Evolutionary conservation across 2,797 vertebrate genomes (phyloP).

Genomic region (Lepus oiostolus): DNA sequence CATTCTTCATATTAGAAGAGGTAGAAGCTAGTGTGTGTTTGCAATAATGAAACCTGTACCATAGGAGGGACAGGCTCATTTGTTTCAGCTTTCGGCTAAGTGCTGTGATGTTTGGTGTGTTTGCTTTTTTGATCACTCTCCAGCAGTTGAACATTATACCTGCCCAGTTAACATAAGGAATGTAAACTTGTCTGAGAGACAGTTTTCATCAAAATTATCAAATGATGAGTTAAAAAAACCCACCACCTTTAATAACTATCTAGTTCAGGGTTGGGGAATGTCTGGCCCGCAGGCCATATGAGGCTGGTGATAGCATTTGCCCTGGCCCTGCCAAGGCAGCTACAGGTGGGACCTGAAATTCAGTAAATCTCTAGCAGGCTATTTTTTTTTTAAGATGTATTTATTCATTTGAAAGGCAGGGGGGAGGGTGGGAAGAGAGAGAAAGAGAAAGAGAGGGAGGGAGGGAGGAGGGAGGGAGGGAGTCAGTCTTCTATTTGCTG

Average conservation of each 20-base stretch:
- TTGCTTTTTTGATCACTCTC: constrained; percentile 52
- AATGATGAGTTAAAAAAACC: background rate
- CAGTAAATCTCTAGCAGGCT: no score
- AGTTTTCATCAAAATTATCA: constrained; percentile 43
- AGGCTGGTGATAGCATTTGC: no score
- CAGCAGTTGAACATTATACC: background rate
- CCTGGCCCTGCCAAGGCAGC: no score
- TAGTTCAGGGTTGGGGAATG: no score
- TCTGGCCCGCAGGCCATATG: no score
- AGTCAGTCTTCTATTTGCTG: no score
- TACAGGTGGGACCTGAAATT: no score
- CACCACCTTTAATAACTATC: background rate
- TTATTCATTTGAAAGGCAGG: no score
- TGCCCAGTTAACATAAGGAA: constrained; percentile 1
- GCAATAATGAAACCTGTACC: background rate
- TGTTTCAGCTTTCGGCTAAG: constrained; percentile 33
- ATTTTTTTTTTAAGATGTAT: no score
- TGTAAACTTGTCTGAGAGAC: constrained; percentile 33
- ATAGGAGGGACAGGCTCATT: background rate
- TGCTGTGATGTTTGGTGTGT: constrained; percentile 22
- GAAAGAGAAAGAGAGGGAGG: no score
- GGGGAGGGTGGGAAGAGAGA: no score
- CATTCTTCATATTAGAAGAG: constrained; percentile 9
- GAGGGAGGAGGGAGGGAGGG: no score
- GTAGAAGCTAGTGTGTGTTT: background rate